phyloP scores from a whole-genome alignment of 2,113 vertebrate genomes.

The Ranitomeya imitator region DNA sequence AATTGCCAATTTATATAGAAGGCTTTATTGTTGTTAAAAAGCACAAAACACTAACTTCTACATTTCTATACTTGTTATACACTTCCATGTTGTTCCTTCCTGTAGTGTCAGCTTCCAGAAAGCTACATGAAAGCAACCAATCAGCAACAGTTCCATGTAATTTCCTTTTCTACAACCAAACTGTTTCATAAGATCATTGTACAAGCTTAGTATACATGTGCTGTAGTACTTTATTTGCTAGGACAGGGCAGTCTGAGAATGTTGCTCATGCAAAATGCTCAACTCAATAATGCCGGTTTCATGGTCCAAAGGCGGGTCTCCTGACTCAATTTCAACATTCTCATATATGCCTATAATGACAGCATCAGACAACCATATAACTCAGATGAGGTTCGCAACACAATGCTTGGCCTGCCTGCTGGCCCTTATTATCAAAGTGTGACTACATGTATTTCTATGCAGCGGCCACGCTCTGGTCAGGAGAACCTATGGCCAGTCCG shows the following conservation, averaged over 20 bases:
- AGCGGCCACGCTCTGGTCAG: no score
- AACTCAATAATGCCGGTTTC: background rate
- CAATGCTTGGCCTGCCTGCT: no score
- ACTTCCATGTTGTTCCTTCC: background rate
- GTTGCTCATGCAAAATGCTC: background rate
- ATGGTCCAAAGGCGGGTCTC: no score
- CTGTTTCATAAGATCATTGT: background rate
- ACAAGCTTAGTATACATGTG: background rate
- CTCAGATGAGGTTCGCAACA: no score
- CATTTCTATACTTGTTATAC: background rate
- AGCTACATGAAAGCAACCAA: background rate
- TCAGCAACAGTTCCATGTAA: background rate
- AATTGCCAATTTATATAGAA: background rate
- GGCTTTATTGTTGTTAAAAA: background rate
- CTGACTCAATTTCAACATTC: no score
- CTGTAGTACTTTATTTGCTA: background rate
- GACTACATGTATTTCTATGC: no score
- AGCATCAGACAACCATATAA: no score
- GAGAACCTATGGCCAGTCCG: no score
- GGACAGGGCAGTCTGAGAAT: background rate
- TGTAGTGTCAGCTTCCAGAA: background rate
- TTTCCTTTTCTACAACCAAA: background rate
- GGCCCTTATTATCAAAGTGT: no score
- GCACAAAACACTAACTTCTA: background rate
- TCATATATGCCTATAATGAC: no score